Percentiles rank a stretch among this genome's conserved stretches.
Evolutionary conservation across 1,140 invertebrate species (phyloP).

Genomic region (Streblospio benedicti): DNA sequence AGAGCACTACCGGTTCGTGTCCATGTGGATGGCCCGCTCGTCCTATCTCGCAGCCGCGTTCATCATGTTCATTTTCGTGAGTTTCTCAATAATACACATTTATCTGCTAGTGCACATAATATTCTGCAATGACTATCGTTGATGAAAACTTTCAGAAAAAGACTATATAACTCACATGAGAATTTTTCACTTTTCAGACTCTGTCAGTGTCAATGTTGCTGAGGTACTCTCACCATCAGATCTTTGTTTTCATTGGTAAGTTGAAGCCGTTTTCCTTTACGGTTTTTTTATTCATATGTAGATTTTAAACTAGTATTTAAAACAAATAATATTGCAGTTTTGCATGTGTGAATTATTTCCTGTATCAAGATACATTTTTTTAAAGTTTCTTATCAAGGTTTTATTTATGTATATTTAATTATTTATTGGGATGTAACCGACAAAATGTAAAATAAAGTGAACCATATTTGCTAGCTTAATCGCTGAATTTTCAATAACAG

Average conservation of each 20-base stretch:
- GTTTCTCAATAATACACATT: conserved; percentile 50
- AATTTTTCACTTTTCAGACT: conserved; percentile 66
- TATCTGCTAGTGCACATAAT: background rate
- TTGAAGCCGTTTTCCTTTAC: conserved; percentile 7
- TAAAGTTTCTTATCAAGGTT: too few relatives aligned
- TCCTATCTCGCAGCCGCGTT: conserved; percentile 84
- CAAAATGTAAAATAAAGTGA: too few relatives aligned
- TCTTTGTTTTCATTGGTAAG: conserved; percentile 95
- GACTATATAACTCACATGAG: too few relatives aligned
- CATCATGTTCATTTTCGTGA: conserved; percentile 97
- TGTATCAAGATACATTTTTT: too few relatives aligned
- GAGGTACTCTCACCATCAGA: conserved; percentile 97
- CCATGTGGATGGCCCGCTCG: conserved; percentile 86
- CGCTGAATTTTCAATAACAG: too few relatives aligned
- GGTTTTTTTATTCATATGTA: background rate
- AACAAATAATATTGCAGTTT: background rate
- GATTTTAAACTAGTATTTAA: background rate
- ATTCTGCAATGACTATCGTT: background rate
- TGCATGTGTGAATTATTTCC: background rate
- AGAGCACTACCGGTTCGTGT: conserved; percentile 97
- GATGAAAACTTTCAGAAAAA: too few relatives aligned
- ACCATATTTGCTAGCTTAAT: too few relatives aligned
- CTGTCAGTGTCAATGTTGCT: conserved; percentile 95
- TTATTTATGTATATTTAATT: too few relatives aligned
- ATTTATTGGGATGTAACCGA: too few relatives aligned